A percentile compares a stretch with the other conserved stretches of the same genome.
These are phyloP conservation scores for Balaeniceps rex DNA, from an alignment of 2,113 vertebrate species.

Conservation along the genomic window DNA sequence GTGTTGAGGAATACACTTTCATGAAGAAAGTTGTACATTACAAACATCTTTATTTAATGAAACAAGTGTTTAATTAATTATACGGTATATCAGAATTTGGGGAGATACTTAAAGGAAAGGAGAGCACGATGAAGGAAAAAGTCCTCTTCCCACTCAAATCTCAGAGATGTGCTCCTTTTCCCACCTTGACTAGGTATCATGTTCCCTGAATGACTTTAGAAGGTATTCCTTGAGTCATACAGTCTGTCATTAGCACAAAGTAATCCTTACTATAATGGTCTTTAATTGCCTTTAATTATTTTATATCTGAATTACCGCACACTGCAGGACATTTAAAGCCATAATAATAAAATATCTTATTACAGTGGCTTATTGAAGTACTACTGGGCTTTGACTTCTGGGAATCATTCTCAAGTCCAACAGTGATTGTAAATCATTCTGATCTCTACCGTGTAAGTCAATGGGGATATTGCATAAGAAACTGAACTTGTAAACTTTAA, in stretches of 20 bases:
- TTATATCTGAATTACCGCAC: slow-evolving; percentile 68
- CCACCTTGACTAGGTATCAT: background rate
- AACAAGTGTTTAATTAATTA: background rate
- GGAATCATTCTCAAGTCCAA: slow-evolving; percentile 47
- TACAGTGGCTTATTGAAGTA: slow-evolving; percentile 55
- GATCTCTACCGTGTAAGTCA: background rate
- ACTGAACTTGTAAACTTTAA: slow-evolving; percentile 27
- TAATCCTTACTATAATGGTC: slow-evolving; percentile 61
- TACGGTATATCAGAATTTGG: background rate
- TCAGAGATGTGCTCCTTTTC: background rate
- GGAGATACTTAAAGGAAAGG: background rate
- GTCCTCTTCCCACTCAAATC: background rate
- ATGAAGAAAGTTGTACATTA: background rate
- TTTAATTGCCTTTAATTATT: slow-evolving; percentile 76
- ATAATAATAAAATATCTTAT: slow-evolving; percentile 71
- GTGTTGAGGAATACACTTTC: background rate
- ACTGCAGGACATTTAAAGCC: slow-evolving; percentile 65
- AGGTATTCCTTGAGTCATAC: slow-evolving; percentile 10
- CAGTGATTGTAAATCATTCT: slow-evolving; percentile 55
- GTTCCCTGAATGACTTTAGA: slow-evolving; percentile 40
- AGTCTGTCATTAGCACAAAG: slow-evolving; percentile 61
- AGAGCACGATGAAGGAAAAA: background rate
- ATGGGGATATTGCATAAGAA: background rate
- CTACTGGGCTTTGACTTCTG: slow-evolving; percentile 43
- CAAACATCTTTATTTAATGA: background rate